Evolutionary conservation across 2,113 vertebrate species (phyloP).

Genomic region (Theristicus caerulescens): DNA sequence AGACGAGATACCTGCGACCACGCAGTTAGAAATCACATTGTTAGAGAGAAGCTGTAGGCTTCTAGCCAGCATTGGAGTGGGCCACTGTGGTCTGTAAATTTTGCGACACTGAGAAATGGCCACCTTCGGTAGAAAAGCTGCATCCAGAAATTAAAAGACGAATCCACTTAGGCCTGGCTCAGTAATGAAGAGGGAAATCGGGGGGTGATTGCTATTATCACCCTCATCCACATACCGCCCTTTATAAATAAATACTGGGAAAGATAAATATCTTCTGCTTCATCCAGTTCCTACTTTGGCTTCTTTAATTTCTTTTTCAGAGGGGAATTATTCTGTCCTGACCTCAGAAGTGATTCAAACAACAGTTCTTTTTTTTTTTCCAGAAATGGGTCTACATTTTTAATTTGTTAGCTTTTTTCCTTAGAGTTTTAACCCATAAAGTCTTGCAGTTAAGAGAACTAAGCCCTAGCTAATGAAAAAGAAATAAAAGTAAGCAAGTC

Average conservation of each 20-base stretch:
- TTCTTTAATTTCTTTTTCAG: neutral
- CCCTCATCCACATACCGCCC: neutral
- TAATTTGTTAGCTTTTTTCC: neutral
- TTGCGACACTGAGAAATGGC: neutral
- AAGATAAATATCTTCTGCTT: neutral
- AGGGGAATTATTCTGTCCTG: neutral
- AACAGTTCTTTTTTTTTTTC: neutral
- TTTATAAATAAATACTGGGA: neutral
- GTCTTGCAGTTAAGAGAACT: neutral
- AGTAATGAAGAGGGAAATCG: neutral
- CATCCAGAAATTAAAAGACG: neutral
- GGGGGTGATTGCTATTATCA: neutral
- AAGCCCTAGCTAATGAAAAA: neutral
- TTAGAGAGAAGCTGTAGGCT: neutral
- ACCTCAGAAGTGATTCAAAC: neutral
- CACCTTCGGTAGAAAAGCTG: neutral
- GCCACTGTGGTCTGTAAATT: neutral
- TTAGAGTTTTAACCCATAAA: neutral
- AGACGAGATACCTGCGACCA: neutral
- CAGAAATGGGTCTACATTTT: neutral
- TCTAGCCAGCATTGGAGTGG: accelerated
- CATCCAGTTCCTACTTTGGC: neutral
- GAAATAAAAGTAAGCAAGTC: neutral
- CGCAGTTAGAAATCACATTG: neutral
- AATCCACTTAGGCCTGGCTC: neutral